Base-by-base conservation (phyloP, 2,113 vertebrate species). In the Ptilonorhynchus violaceus region DNA sequence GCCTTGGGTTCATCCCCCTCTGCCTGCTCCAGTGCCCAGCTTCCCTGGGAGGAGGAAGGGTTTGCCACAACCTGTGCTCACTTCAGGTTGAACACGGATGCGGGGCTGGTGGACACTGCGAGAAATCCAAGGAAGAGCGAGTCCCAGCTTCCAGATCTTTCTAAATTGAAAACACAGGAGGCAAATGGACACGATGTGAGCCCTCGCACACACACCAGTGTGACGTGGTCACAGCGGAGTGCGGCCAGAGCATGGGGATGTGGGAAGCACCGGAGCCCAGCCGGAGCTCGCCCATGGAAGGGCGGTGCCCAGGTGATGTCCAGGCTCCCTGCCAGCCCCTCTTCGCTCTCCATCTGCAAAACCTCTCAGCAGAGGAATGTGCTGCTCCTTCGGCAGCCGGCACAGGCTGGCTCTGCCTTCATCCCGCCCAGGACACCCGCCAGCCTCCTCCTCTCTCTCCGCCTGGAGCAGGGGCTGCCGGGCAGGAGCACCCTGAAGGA, bases 241-340 rank as follows among this genome's bases (percentile, higher is more conserved):
- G 0, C 0, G 10, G 69, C 42, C 6, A 52, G 13, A 44, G 62
- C 8, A n/a, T 0, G 1, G 55, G 79, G 52, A 7, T 0, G 0
- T 0, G 3, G 9, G 52, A 15, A 18, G 39, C 31, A 15, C 64
- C 31, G 3, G 27, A 17, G 35, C 78, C 30, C 18, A 5, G 13
- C 8, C 47, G 1, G 11, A 10, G 66, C 72, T 35, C 3, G 0
- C 55, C 62, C 42, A 15, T 0, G 3, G 63, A 19, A 31, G 14
- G 33, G 24, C 46, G 1, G 55, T 12, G 11, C 68, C 73, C 91
- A 13, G 74, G 64, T 10, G 87, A 46, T 66, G 87, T 15, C 50
- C 67, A 2, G 77, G 87, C 83, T 67, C 73, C 68, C 41, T 0
- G 12, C 63, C 83, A 56, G 68, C 68, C 63, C 37, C 47, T 25